These are phyloP conservation scores for Rhinopomastus cyanomelas DNA, from an alignment of 2,113 vertebrate genomes.

Conservation along the genomic window DNA sequence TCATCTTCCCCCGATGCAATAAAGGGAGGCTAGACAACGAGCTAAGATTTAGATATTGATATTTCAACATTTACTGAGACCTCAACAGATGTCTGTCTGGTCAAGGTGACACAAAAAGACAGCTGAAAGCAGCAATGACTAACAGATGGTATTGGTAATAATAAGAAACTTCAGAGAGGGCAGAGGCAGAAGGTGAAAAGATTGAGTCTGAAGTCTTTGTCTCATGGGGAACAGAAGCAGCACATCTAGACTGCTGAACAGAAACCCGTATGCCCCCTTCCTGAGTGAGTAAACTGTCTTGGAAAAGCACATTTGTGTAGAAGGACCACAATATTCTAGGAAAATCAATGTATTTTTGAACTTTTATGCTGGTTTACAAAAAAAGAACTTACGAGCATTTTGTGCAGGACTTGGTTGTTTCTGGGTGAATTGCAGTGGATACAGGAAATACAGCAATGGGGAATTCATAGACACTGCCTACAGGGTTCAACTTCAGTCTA, in stretches of 20 bases:
- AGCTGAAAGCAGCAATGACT: background rate
- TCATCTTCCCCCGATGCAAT: background rate
- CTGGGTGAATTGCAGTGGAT: background rate
- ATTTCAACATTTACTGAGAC: background rate
- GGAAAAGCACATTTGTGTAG: background rate
- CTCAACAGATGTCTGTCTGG: background rate
- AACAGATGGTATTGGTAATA: background rate
- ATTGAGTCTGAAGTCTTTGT: background rate
- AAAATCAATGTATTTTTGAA: background rate
- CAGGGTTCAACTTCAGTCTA: background rate
- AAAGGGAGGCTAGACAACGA: background rate
- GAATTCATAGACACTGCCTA: background rate
- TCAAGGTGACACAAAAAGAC: background rate
- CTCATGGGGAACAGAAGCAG: background rate
- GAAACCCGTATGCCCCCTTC: rapidly evolving
- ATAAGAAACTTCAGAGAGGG: background rate
- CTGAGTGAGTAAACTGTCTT: background rate
- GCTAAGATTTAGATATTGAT: background rate
- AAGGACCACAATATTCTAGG: background rate
- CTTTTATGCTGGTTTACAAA: background rate
- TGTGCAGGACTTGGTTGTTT: background rate
- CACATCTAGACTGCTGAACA: background rate
- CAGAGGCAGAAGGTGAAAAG: background rate
- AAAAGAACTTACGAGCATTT: background rate
- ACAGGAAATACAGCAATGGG: background rate